These are phyloP conservation scores for Sweltsa coloradensis DNA, from an alignment of 1,140 invertebrate genomes.

Conservation along the genomic window DNA sequence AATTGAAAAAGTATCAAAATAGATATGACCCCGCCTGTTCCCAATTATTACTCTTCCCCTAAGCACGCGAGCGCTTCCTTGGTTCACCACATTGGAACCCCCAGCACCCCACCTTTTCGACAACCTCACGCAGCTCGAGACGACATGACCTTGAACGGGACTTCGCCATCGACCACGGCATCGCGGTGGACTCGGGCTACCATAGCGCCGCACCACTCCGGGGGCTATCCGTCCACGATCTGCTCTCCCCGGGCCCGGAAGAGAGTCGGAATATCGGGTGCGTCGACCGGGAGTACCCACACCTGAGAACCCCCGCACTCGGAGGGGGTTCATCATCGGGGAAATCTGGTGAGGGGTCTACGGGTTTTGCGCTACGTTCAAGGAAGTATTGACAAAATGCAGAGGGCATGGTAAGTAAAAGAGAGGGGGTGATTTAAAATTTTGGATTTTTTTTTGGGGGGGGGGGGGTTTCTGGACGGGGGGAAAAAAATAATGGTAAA, in stretches of 20 bases:
- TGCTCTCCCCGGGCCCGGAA: constrained; percentile 94
- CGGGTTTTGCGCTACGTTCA: no score
- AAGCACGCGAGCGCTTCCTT: no score
- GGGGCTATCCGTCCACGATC: constrained; percentile 97
- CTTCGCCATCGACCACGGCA: constrained; percentile 70
- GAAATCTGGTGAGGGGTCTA: no score
- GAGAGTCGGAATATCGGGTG: constrained; percentile 87
- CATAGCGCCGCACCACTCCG: constrained; percentile 96
- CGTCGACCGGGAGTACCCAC: constrained; percentile 99
- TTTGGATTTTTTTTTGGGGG: no score
- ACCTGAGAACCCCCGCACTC: constrained; percentile 76
- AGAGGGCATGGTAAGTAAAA: no score
- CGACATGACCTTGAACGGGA: constrained; percentile 87
- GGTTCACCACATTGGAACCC: constrained; percentile 99
- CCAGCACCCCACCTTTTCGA: constrained; percentile 91
- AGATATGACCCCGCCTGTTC: no score
- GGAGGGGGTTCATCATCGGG: constrained; percentile 80
- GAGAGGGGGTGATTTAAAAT: no score
- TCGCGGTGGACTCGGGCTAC: constrained; percentile 84
- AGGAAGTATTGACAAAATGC: no score
- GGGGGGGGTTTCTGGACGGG: no score
- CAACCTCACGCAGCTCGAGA: constrained; percentile 72
- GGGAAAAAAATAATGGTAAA: no score
- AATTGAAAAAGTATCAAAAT: no score
- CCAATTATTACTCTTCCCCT: no score